Percentiles rank a stretch among this genome's conserved stretches.
These are phyloP conservation scores for Erithacus rubecula DNA, from an alignment of 2,797 vertebrate genomes.

Conservation along the genomic window DNA sequence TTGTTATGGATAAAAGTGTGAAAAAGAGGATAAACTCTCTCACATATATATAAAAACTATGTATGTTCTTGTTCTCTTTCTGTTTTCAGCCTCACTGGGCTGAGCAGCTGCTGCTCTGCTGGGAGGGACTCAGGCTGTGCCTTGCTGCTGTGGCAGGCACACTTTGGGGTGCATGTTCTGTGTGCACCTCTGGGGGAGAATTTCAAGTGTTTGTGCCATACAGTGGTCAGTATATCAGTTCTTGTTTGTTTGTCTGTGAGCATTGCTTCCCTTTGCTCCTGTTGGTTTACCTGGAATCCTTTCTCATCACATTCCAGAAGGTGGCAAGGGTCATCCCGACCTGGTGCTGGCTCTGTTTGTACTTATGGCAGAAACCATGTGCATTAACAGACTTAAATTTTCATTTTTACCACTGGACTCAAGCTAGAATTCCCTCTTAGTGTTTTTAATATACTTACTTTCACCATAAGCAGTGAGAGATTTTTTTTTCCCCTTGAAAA, in stretches of 20 bases:
- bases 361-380: not conserved
- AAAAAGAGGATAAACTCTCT: not conserved
- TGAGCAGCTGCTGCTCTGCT: not conserved
- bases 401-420: not conserved
- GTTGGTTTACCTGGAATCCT: not conserved
- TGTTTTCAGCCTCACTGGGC: not conserved
- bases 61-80: fast-evolving
- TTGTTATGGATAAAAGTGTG: not conserved
- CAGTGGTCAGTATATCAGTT: not conserved
- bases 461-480: not conserved
- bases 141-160: not conserved
- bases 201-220: not conserved
- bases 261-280: not conserved
- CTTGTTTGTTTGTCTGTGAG: not conserved
- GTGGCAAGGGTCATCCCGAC: not conserved
- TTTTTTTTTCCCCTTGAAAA: not conserved
- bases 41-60: not conserved
- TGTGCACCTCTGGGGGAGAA: not conserved
- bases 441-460: not conserved
- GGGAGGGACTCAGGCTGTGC: not conserved
- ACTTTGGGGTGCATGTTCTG: fast-evolving
- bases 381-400: not conserved
- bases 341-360: not conserved
- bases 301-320: not conserved
- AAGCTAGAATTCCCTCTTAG: not conserved